Conservation (phyloP, 2,797 vertebrate genomes). For the Falco novaeseelandiae region DNA sequence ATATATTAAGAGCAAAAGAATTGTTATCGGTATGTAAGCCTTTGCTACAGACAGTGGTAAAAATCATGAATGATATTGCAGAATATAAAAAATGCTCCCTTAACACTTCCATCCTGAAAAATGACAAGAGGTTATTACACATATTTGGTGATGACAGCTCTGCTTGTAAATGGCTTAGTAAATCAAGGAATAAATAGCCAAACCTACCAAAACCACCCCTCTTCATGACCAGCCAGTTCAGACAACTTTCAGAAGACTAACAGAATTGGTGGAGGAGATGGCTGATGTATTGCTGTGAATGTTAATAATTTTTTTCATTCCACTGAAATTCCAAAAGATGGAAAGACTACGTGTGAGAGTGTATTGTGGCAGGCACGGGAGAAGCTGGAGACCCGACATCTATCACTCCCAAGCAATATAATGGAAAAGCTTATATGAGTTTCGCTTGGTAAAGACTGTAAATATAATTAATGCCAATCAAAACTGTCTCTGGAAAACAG, state of each 20-base stretch:
- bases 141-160: background rate
- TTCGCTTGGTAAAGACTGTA: background rate
- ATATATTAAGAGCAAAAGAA: background rate
- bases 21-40: background rate
- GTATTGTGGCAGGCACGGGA: background rate
- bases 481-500: background rate
- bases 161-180: background rate
- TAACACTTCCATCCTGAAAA: background rate
- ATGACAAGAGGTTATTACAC: background rate
- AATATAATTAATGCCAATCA: constrained; percentile 6
- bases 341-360: background rate
- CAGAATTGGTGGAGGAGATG: background rate
- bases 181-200: background rate
- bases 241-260: background rate
- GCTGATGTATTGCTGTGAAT: background rate
- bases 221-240: background rate
- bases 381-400: background rate
- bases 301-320: background rate
- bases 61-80: background rate
- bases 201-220: background rate
- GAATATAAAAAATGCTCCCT: background rate
- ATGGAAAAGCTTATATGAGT: background rate
- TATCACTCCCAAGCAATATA: background rate
- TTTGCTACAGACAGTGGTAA: background rate
- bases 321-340: background rate